A percentile compares a stretch with the other conserved stretches of the same genome.
phyloP scores from a whole-genome alignment of 2,113 vertebrate species.

The Eulacestoma nigropectus region DNA sequence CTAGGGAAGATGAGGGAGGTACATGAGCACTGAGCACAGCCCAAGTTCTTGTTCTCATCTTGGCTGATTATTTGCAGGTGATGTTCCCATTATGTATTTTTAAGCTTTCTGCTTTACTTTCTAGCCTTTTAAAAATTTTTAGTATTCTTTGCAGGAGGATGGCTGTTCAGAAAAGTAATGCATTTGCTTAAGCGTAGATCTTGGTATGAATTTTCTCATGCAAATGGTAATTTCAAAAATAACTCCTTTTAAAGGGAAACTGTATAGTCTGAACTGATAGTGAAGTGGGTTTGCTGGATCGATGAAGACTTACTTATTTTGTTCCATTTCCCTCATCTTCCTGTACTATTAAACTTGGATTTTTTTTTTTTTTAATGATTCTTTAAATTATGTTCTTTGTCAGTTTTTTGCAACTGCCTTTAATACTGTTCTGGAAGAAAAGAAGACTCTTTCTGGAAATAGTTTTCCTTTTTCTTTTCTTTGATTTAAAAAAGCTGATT shows the following conservation, averaged over 20 bases:
- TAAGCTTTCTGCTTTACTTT: neutral
- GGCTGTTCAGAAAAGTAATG: neutral
- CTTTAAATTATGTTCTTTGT: neutral
- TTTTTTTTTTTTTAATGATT: neutral
- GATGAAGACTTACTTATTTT: neutral
- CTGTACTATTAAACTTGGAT: neutral
- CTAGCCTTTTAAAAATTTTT: neutral
- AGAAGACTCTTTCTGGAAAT: neutral
- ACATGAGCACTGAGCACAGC: neutral
- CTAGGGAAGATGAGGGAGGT: neutral
- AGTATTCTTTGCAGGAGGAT: neutral
- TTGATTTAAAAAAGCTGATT: neutral
- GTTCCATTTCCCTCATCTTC: neutral
- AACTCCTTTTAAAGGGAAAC: neutral
- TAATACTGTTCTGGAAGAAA: neutral
- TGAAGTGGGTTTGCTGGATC: neutral
- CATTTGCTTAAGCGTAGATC: neutral
- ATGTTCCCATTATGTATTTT: neutral
- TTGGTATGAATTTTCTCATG: neutral
- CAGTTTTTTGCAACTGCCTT: neutral
- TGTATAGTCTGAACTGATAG: neutral
- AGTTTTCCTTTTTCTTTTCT: neutral
- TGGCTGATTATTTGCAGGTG: neutral
- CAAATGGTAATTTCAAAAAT: neutral
- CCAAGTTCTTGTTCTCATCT: neutral